Base-by-base conservation (phyloP, 2,888 invertebrate genomes). In the Drosophila greeni region DNA sequence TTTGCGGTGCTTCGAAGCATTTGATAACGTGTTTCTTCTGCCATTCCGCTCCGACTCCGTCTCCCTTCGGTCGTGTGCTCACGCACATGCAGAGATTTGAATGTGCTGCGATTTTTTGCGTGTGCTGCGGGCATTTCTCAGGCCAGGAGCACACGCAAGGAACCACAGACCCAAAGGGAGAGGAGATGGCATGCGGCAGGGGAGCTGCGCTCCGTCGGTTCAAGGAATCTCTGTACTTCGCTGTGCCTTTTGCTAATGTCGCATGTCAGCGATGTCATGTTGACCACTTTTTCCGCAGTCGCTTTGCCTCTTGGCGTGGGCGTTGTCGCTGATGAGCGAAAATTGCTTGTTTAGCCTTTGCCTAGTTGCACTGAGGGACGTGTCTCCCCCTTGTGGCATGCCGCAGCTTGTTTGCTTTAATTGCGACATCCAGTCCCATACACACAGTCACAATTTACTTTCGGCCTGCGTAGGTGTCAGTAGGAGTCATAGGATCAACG, bases 261-360 rank as follows among this genome's bases (percentile, higher is more conserved):
- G 84, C 82, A 82, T 82, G 82, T 82, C 82, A 82, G 72, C 75
- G 69, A 68, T 82, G 82, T 83, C 74, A 83, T 79, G 83, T 81
- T 81, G 78, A 58, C 72, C 70, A 78, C 67, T 82, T 82, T 66
- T 77, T 76, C 68, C 60, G 52, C 57, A 23, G 47, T 24, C 42
- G 31, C 51, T 52, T 29, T 39, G 33, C 47, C 42, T 45, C 39
- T 48, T 9, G 59, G 37, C 54, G 49, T 65, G 53, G 67, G 75
- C 70, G 82, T 81, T 65, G 70, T 74, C 57, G 66, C 58, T 73
- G 77, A 72, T 77, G 81, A 81, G 78, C 77, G 74, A 76, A 76
- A 79, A 76, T 72, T 42, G 79, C 74, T 75, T 70, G 77, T 68
- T 70, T 61, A 60, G 59, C 59, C 45, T 56, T 60, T 60, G 37